Evolutionary conservation across 2,888 invertebrate species (phyloP).

Genomic region (Thera obeliscata): DNA sequence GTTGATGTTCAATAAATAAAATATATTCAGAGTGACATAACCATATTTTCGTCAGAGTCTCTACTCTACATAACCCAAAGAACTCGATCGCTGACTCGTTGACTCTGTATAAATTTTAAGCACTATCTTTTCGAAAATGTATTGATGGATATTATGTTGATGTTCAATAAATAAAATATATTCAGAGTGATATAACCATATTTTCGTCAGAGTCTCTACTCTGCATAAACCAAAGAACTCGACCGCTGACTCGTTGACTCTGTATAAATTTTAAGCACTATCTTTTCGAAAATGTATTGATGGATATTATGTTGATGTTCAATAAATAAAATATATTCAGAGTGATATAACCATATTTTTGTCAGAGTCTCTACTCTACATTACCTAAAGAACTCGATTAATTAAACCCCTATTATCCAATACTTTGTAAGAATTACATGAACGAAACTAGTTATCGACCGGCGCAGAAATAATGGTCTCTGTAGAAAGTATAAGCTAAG

Average conservation of each 20-base stretch:
- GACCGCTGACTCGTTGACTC: no score
- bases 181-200: no score
- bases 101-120: no score
- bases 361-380: conserved; percentile 12
- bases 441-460: conserved; percentile 51
- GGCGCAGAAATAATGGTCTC: conserved; percentile 50
- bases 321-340: background rate
- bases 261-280: no score
- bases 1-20: no score
- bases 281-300: no score
- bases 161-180: no score
- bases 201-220: no score
- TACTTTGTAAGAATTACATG: conserved; percentile 55
- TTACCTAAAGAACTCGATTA: conserved; percentile 38
- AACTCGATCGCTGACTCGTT: conserved; percentile 29
- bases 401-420: conserved; percentile 57
- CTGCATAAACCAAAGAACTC: no score
- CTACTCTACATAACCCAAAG: conserved; percentile 29
- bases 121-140: no score
- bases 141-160: no score
- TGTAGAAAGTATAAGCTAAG: conserved; percentile 55
- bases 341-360: background rate
- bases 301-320: no score
- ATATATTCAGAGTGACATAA: background rate
- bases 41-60: background rate